Base-by-base conservation (phyloP, 2,888 invertebrate genomes). In the Pomacea canaliculata region DNA sequence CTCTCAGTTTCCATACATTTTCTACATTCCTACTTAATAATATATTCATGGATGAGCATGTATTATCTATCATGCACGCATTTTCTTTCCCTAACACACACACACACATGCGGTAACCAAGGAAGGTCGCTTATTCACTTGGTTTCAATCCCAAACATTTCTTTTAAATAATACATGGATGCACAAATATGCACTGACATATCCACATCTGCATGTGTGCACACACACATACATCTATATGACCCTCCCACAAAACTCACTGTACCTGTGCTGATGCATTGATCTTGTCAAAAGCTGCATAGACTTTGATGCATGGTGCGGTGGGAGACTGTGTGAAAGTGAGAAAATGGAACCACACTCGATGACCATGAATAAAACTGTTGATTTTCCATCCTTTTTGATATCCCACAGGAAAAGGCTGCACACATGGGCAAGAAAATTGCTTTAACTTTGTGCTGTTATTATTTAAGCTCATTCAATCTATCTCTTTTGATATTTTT, bases 361-460 rank as follows among this genome's bases (percentile, higher is more conserved):
- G 79, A 65, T 81, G 81, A 46, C 83, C 83, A 76, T 85, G 82
- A 10, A 78, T 76, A 65, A 83, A 82, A 67, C 79, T 78, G 71
- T 83, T 81, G 18, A 86, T 80, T 71, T 84, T 86, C 87, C 87
- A 87, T 37, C 85, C 86, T 70, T 84, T 85, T 70, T 82, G 83
- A 63, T 83, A 81, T 49, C 83, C 83, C 23, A 87, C 81, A n/a
- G 87, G 87, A 79, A 87, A 87, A 70, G 85, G 85, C 87, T 87
- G 80, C 23, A 71, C 66, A 27, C 37, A 23, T 23, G 60, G 51
- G 51, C 51, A 7, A 16, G 51, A 56, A 56, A 76, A 51, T 9
- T 37, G 48, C 49, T 37, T 7, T 48, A 66, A 71, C 18, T n/a
- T n/a, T 7, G 49, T 8, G 37, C 37, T n/a, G 66, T 8, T 56